These are phyloP conservation scores for Emydura subglobosa DNA, from an alignment of 2,113 vertebrate genomes.

Conservation along the genomic window DNA sequence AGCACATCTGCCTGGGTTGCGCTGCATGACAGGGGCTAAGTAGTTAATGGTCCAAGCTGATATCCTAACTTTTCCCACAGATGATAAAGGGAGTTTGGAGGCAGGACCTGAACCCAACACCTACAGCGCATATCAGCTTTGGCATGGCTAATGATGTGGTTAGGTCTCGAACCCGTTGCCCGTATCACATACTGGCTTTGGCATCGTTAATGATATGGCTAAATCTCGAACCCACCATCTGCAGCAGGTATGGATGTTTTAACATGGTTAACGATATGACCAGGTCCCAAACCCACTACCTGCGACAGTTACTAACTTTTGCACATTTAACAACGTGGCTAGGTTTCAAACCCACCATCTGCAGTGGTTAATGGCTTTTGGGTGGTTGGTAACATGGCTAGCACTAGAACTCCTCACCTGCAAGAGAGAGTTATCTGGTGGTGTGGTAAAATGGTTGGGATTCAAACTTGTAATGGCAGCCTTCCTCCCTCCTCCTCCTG, in stretches of 20 bases:
- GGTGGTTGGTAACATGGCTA: not conserved
- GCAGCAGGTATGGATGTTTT: not conserved
- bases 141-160: too few relatives aligned
- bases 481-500: not conserved
- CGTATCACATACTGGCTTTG: not conserved
- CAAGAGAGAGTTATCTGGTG: not conserved
- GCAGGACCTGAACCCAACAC: not conserved
- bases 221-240: not conserved
- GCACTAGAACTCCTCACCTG: not conserved
- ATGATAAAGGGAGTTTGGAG: not conserved
- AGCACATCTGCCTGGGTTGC: not conserved
- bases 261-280: not conserved
- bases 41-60: too few relatives aligned
- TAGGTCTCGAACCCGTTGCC: not conserved
- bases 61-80: not conserved
- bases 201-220: too few relatives aligned
- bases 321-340: rapidly evolving
- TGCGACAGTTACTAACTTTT: rapidly evolving
- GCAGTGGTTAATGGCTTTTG: not conserved
- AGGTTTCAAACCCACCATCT: not conserved
- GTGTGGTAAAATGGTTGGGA: rapidly evolving
- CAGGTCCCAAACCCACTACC: rapidly evolving
- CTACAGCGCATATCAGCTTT: not conserved
- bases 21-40: not conserved
- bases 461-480: rapidly evolving